Evolutionary conservation across 1,140 invertebrate species (phyloP), one percentile per base, ranked within the genome.

Genomic region (Leptinotarsa texana): DNA sequence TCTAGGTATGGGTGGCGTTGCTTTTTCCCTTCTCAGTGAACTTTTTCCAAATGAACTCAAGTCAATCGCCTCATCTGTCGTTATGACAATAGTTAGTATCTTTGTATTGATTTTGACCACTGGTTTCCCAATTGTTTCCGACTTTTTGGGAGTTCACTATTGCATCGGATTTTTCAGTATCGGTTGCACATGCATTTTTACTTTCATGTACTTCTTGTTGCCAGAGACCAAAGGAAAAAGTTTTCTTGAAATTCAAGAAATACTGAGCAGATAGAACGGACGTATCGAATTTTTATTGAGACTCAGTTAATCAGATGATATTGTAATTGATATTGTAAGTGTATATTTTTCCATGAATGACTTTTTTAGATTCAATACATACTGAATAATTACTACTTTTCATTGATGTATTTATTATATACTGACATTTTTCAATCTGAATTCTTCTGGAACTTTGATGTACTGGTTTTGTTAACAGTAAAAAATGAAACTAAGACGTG

Each of bases 221-320:
- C 66, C 66, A 6, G 66, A 68, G 11, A 68, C 66, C 15, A 47
- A n/a, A 68, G 66, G 66, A 4, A 68, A 68, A 47, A 68, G 66
- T 47, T 68, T 49, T n/a, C 15, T 21, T 4, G 66, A 68, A 68
- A 68, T 68, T 21, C 21, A 66, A 24, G 22, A 22, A 8, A 57
- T 57, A 17, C n/a, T 57, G 13, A 15, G 17, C 51, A 57, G 33
- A 42, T 42, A 42, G 8, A 11, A 42, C 2, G 1, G 2, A 42
- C 33, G 33, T 11, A 42, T 42, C 2, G 33, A 42, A 3, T 42
- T 42, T 11, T 3, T 3, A 42, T 8, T 11, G 33, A 11, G 33
- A 33, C 33, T 33, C 33, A 11, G 33, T 8, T 42, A 3, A 42
- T 42, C 8, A 42, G 33, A 42, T 42, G 0, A 42, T 11, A 42